A percentile compares a stretch with the other conserved stretches of the same genome.
Conservation (phyloP, 1,140 invertebrate genomes). For the Papilio helenus region DNA sequence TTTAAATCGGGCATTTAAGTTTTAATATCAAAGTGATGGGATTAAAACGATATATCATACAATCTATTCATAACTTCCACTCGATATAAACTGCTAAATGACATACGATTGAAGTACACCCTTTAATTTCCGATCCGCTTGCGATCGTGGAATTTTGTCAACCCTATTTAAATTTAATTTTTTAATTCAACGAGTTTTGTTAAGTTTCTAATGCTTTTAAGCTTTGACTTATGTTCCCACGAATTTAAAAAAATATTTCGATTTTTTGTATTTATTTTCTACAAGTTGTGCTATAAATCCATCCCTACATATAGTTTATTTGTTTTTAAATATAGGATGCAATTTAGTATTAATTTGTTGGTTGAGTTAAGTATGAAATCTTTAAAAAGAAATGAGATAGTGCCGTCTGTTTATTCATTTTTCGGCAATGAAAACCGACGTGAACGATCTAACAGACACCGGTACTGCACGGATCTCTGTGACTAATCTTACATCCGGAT, state of each 20-base stretch:
- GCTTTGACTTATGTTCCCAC: not conserved
- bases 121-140: not conserved
- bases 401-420: too few relatives aligned
- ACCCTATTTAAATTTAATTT: not conserved
- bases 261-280: conserved; percentile 28
- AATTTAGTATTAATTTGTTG: conserved; percentile 41
- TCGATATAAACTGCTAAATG: conserved; percentile 12
- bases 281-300: conserved; percentile 52
- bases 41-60: not conserved
- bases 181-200: not conserved
- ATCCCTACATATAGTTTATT: conserved; percentile 41
- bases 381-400: too few relatives aligned
- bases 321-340: conserved; percentile 26
- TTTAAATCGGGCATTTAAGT: conserved; percentile 2
- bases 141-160: not conserved
- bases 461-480: conserved; percentile 15
- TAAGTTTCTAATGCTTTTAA: not conserved
- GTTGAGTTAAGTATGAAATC: conserved; percentile 48
- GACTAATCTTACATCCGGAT: conserved; percentile 22
- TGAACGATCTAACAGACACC: not conserved
- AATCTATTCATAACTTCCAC: not conserved
- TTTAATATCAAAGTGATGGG: not conserved
- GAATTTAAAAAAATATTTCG: not conserved
- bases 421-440: not conserved
- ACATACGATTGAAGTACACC: not conserved